These are phyloP conservation scores for Tridacna crocea DNA, from an alignment of 2,888 invertebrate species.

Conservation along the genomic window DNA sequence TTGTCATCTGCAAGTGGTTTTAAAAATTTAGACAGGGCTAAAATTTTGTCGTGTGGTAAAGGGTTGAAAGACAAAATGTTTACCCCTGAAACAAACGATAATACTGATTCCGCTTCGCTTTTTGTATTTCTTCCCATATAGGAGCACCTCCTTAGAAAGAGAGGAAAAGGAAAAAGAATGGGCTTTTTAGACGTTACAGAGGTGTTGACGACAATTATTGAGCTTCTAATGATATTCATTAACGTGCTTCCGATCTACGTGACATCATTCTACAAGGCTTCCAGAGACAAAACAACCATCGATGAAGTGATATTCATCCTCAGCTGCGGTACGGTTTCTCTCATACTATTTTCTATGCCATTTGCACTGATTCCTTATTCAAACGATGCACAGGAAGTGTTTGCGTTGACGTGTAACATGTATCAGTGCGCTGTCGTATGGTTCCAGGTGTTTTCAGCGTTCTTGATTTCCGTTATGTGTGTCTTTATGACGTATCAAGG, in stretches of 20 bases:
- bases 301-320: slow-evolving; percentile 26
- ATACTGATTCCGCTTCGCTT: too few relatives aligned
- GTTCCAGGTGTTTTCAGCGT: slow-evolving; percentile 30
- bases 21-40: too few relatives aligned
- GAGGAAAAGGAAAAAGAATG: slow-evolving; percentile 4
- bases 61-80: too few relatives aligned
- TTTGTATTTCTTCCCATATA: not conserved
- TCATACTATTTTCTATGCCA: slow-evolving; percentile 33
- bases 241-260: slow-evolving; percentile 26
- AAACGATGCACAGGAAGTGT: slow-evolving; percentile 4
- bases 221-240: slow-evolving; percentile 24
- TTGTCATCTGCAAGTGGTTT: too few relatives aligned
- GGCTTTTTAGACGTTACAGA: slow-evolving; percentile 16
- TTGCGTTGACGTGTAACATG: slow-evolving; percentile 26
- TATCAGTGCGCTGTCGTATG: slow-evolving; percentile 29
- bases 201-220: slow-evolving; percentile 23
- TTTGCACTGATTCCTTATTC: slow-evolving; percentile 33
- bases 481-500: slow-evolving; percentile 20
- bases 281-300: slow-evolving; percentile 28
- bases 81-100: too few relatives aligned
- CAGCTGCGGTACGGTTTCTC: slow-evolving; percentile 26
- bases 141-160: not conserved
- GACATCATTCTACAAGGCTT: slow-evolving; percentile 17
- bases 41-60: too few relatives aligned
- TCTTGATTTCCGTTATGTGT: slow-evolving; percentile 21